These are phyloP conservation scores for Eleginops maclovinus DNA, from an alignment of 2,113 vertebrate species.

Conservation along the genomic window DNA sequence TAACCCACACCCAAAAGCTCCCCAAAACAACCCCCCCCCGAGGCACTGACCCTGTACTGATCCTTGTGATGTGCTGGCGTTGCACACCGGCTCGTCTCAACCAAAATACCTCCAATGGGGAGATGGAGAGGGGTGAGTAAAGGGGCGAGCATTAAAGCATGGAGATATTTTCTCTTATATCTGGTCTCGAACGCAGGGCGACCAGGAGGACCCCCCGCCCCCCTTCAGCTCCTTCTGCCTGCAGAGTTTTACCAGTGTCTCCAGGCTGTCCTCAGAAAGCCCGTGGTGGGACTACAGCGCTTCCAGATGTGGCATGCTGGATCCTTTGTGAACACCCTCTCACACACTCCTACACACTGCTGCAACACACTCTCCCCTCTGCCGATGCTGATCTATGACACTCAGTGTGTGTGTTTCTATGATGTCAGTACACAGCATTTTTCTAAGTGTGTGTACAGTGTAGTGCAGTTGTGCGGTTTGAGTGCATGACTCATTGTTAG, in stretches of 20 bases:
- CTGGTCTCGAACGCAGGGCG: constrained; percentile 9
- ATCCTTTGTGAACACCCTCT: constrained; percentile 45
- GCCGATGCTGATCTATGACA: constrained; percentile 37
- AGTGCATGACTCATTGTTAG: constrained; percentile 65
- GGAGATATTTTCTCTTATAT: too few species aligned
- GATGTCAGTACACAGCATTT: constrained; percentile 13
- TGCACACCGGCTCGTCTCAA: too few species aligned
- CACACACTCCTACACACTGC: constrained; percentile 7
- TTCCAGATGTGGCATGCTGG: constrained; percentile 79
- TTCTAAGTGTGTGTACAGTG: constrained; percentile 23
- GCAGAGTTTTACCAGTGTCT: background rate
- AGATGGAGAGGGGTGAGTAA: constrained; percentile 14
- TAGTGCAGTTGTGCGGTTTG: constrained; percentile 19
- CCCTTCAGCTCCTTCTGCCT: too few species aligned
- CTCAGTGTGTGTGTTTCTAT: constrained; percentile 25
- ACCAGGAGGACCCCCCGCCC: background rate
- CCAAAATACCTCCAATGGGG: constrained; percentile 41
- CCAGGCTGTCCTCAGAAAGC: too few species aligned
- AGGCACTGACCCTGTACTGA: constrained; percentile 51
- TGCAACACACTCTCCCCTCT: constrained; percentile 25
- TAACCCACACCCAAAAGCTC: constrained; percentile 1
- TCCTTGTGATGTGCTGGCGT: constrained; percentile 69
- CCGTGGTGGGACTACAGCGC: constrained; percentile 72
- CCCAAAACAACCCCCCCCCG: constrained; percentile 7
- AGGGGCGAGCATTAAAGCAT: too few species aligned